Base-by-base conservation (phyloP, 2,888 invertebrate species). In the Anticlea derivata region DNA sequence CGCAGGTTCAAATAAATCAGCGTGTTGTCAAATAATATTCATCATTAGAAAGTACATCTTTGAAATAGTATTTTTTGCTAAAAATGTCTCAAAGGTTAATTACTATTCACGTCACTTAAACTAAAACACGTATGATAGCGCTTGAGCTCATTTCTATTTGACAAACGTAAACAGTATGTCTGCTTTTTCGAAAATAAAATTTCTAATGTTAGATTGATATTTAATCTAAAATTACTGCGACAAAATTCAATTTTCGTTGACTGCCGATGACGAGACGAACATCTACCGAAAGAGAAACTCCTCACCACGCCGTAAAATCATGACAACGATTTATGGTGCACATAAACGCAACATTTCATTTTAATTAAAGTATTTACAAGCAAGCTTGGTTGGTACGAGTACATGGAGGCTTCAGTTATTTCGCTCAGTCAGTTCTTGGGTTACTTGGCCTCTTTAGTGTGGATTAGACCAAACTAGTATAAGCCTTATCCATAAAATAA, bases 61-160 rank as follows among this genome's bases (percentile, higher is more conserved):
- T 39, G 43, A 46, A 31, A 57, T 50, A 48, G 53, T 50, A 41
- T 49, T 12, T 31, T 46, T 53, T 46, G 53, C 48, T 45, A 50
- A 38, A 34, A 51, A 46, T 43, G 44, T 40, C 26, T 31, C 26
- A 40, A 34, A 23, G 2, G 31, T 31, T 7, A 31, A 12, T 17
- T 3, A 17, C 17, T 17, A 17, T 17, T 17, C 4, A 17, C 17
- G 4, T 17, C 17, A 3, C 17, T 4, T 3, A 4, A 17, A 2
- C 17, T 4, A 17, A 17, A 17, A 17, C 17, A 17, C 17, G 17
- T 17, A n/a, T n/a, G n/a, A n/a, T n/a, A n/a, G n/a, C n/a, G n/a
- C n/a, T n/a, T n/a, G n/a, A n/a, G n/a, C n/a, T n/a, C n/a, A n/a
- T n/a, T n/a, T n/a, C n/a, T n/a, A n/a, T n/a, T n/a, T n/a, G n/a